Evolutionary conservation across 2,888 invertebrate species (phyloP).

Genomic region (Orgyia antiqua): DNA sequence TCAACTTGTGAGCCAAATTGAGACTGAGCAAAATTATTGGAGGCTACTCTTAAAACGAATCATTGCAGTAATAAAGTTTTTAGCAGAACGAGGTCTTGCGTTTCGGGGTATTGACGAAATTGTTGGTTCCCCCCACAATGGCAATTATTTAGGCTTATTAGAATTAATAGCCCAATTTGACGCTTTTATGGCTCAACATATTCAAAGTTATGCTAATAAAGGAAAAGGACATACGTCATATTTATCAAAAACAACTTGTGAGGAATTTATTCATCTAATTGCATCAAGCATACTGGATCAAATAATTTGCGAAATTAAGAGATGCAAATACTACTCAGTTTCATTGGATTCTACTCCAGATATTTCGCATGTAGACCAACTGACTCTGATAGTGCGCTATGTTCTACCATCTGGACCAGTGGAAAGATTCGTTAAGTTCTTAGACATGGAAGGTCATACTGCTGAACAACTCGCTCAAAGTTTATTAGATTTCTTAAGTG

Average conservation of each 20-base stretch:
- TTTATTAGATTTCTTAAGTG: neutral
- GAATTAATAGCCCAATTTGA: slow-evolving; percentile 3
- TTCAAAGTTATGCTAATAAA: slow-evolving; percentile 4
- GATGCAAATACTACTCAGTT: neutral
- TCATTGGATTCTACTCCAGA: neutral
- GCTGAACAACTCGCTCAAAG: neutral
- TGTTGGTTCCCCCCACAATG: slow-evolving; percentile 5
- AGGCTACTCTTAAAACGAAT: slow-evolving; percentile 1
- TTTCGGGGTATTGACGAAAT: slow-evolving; percentile 8
- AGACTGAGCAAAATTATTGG: slow-evolving; percentile 1
- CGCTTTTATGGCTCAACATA: slow-evolving; percentile 1
- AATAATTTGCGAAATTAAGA: neutral
- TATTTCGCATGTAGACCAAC: slow-evolving; percentile 1
- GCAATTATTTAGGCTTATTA: slow-evolving; percentile 7
- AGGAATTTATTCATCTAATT: slow-evolving; percentile 4
- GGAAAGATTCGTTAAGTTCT: slow-evolving; percentile 1
- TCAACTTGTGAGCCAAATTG: neutral
- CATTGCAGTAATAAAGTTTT: slow-evolving; percentile 6
- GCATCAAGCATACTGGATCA: neutral
- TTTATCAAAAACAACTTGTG: slow-evolving; percentile 3
- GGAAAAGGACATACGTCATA: slow-evolving; percentile 6
- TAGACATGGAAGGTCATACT: neutral
- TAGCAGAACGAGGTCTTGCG: slow-evolving; percentile 6
- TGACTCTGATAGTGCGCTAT: slow-evolving; percentile 1
- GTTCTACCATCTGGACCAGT: neutral